Evolutionary conservation across 2,797 vertebrate species (phyloP).

Genomic region (Leptatherina wallacei): DNA sequence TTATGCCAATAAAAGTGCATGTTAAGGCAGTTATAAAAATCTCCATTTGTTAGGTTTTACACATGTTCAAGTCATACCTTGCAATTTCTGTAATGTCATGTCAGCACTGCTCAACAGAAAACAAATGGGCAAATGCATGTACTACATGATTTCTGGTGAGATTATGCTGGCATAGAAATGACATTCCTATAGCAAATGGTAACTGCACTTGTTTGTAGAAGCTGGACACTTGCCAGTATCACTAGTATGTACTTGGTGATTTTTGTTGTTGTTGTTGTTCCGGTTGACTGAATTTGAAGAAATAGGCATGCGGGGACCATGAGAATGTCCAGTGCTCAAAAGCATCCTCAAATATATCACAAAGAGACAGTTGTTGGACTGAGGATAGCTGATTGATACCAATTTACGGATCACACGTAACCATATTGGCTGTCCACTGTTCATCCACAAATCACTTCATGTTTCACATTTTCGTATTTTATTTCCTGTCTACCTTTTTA

Average conservation of each 20-base stretch:
- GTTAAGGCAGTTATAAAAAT: not conserved
- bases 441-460: slow-evolving; percentile 23
- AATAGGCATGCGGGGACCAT: no score
- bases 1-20: not conserved
- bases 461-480: not conserved
- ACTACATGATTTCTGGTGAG: not conserved
- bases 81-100: not conserved
- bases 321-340: no score
- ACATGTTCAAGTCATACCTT: not conserved
- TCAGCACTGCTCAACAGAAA: not conserved
- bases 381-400: not conserved
- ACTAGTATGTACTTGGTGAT: not conserved
- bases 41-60: not conserved
- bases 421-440: slow-evolving; percentile 3
- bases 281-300: not conserved
- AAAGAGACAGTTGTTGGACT: not conserved
- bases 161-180: not conserved
- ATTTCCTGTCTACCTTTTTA: slow-evolving; percentile 47
- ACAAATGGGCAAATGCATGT: not conserved
- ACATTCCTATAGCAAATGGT: not conserved
- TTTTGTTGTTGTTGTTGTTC: not conserved
- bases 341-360: not conserved
- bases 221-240: not conserved
- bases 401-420: no score
- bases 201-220: not conserved